Evolutionary conservation across 92 coral and sea anemone species (phyloP).

Genomic region (Paramuricea clavata): DNA sequence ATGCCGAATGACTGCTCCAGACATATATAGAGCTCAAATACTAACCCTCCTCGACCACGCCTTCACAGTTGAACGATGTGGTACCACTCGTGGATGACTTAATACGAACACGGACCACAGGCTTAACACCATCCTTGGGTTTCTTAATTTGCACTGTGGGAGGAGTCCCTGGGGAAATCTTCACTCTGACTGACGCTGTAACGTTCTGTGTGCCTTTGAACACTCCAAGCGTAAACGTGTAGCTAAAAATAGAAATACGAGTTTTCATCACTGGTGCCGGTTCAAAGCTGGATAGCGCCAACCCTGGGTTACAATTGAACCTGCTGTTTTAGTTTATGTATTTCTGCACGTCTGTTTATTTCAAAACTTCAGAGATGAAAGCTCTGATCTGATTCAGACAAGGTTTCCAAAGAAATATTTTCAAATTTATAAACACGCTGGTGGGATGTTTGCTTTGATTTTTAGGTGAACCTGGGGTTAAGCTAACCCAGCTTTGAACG

Average conservation of each 20-base stretch:
- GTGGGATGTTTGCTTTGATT: no score
- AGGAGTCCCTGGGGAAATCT: not conserved
- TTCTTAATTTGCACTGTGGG: not conserved
- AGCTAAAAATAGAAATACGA: conserved; percentile 3
- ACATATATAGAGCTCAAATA: not conserved
- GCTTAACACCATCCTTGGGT: not conserved
- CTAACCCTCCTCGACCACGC: conserved; percentile 61
- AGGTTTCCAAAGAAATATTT: not conserved
- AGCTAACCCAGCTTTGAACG: no score
- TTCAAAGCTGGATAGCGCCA: no score
- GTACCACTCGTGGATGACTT: not conserved
- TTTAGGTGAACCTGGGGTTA: no score
- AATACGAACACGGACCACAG: not conserved
- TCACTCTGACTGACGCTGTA: not conserved
- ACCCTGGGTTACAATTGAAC: no score
- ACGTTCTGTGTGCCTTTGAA: not conserved
- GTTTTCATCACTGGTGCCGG: no score
- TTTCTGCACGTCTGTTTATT: no score
- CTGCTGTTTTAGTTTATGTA: no score
- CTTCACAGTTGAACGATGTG: conserved; percentile 19
- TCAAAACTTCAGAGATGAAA: no score
- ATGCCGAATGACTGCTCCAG: no score
- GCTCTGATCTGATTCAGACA: no score
- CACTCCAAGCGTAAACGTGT: conserved; percentile 1
- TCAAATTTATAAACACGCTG: no score